These are phyloP conservation scores for Zosterops pallidus DNA, from an alignment of 2,113 vertebrate genomes.

Conservation along the genomic window DNA sequence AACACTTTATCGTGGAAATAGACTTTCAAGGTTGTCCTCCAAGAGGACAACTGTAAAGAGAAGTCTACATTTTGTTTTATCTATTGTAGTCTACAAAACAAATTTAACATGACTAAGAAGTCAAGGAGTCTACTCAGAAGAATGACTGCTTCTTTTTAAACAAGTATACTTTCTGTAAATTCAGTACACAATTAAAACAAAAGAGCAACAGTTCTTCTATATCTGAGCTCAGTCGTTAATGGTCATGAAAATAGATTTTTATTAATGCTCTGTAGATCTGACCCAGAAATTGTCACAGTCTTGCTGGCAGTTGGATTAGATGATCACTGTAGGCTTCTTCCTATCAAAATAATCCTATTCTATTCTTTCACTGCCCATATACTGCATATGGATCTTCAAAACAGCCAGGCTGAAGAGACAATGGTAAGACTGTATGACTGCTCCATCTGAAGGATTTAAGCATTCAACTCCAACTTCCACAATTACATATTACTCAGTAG, in stretches of 20 bases:
- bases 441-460: not conserved
- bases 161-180: not conserved
- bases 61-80: not conserved
- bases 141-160: not conserved
- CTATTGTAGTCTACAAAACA: not conserved
- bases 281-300: not conserved
- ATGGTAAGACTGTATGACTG: not conserved
- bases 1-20: not conserved
- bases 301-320: not conserved
- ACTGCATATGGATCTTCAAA: not conserved
- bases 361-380: not conserved
- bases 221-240: not conserved
- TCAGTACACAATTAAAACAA: not conserved
- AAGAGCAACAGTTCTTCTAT: not conserved
- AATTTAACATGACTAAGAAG: not conserved
- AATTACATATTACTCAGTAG: fast-evolving
- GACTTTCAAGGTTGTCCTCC: not conserved
- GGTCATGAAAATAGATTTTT: not conserved
- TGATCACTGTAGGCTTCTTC: not conserved
- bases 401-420: not conserved
- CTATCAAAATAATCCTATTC: not conserved
- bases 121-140: not conserved
- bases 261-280: not conserved
- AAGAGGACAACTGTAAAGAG: not conserved
- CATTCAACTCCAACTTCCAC: not conserved